phyloP scores from a whole-genome alignment of 1,140 invertebrate species.

The Ptiloglossa arizonensis region DNA sequence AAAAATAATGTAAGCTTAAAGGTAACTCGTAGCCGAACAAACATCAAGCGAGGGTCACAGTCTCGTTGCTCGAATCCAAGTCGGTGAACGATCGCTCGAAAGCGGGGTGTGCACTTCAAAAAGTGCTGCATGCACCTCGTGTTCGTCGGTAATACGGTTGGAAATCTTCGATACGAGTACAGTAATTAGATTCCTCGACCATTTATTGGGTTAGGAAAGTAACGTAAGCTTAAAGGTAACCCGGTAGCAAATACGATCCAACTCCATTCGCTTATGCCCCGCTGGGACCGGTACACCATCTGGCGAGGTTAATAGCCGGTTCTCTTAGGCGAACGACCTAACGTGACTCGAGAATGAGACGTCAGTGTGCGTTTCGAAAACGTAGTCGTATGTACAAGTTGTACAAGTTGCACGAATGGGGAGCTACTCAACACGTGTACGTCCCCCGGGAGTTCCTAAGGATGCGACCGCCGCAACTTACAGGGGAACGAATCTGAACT shows the following conservation, averaged over 20 bases:
- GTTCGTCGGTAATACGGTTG: neutral
- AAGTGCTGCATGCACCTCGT: too few relatives aligned
- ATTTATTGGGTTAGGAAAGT: conserved; percentile 19
- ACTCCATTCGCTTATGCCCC: conserved; percentile 19
- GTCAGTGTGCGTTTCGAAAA: conserved; percentile 32
- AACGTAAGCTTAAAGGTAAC: conserved; percentile 36
- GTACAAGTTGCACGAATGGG: conserved; percentile 39
- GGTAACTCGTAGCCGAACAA: too few relatives aligned
- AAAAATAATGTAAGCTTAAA: too few relatives aligned
- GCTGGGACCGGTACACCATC: conserved; percentile 37
- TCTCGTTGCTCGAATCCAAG: too few relatives aligned
- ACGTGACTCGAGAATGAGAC: conserved; percentile 46
- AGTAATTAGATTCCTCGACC: conserved; percentile 34
- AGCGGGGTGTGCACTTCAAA: too few relatives aligned
- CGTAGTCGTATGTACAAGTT: conserved; percentile 41
- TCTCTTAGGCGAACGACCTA: conserved; percentile 59
- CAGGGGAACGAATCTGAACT: conserved; percentile 40
- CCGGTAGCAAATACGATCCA: conserved; percentile 48
- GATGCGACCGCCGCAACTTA: conserved; percentile 62
- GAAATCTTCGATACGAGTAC: neutral
- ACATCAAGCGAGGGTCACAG: too few relatives aligned
- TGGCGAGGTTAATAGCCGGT: conserved; percentile 59
- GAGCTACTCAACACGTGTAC: conserved; percentile 61
- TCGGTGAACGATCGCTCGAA: too few relatives aligned
- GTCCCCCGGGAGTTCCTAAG: conserved; percentile 58